A percentile compares a stretch with the other conserved stretches of the same genome.
Evolutionary conservation across 2,113 vertebrate genomes (phyloP).

Genomic region (Entelurus aequoreus): DNA sequence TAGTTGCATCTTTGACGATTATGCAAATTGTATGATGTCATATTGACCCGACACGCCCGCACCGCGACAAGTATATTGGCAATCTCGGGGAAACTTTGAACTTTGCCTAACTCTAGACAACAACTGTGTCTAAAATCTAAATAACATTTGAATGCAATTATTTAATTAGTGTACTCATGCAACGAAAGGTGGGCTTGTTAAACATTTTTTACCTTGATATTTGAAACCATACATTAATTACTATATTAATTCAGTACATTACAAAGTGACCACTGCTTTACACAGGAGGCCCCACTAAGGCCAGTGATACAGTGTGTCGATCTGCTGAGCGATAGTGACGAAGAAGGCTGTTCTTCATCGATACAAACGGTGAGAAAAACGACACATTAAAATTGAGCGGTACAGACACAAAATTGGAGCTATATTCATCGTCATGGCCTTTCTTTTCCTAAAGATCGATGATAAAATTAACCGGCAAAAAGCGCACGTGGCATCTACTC

Average conservation of each 20-base stretch:
- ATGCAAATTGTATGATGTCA: too few relatives aligned
- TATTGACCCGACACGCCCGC: too few relatives aligned
- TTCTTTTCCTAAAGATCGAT: conserved; percentile 61
- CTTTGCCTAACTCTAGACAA: too few relatives aligned
- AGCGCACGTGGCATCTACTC: conserved; percentile 80
- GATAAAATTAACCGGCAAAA: conserved; percentile 83
- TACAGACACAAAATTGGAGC: rapidly evolving
- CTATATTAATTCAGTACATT: neutral
- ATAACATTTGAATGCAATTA: too few relatives aligned
- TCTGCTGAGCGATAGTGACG: conserved; percentile 85
- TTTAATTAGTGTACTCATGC: too few relatives aligned
- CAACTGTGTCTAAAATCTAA: too few relatives aligned
- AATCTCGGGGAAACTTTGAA: too few relatives aligned
- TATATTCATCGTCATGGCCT: neutral
- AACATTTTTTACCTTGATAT: too few relatives aligned
- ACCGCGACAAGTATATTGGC: too few relatives aligned
- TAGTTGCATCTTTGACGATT: too few relatives aligned
- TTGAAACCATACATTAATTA: too few relatives aligned
- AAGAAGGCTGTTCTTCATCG: conserved; percentile 72
- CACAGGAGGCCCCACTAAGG: conserved; percentile 79
- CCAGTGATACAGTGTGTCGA: conserved; percentile 89
- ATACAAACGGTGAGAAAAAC: conserved; percentile 42
- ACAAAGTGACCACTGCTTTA: neutral
- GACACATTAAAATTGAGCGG: neutral
- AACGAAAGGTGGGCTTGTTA: too few relatives aligned